phyloP scores from a whole-genome alignment of 2,797 vertebrate genomes.

The Poecilia velifera region DNA sequence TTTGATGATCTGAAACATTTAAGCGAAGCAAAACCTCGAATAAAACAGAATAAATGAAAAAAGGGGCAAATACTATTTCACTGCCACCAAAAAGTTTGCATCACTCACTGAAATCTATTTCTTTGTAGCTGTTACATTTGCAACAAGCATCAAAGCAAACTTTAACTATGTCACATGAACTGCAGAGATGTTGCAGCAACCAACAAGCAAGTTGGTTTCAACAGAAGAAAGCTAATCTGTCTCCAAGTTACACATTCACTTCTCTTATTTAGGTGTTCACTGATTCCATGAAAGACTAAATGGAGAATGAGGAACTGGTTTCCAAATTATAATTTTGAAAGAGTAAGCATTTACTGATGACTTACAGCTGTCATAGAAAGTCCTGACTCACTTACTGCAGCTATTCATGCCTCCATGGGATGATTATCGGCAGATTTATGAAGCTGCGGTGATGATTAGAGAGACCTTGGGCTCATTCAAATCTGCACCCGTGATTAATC shows the following conservation, averaged over 20 bases:
- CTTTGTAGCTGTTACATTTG: not conserved
- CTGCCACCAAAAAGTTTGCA: not conserved
- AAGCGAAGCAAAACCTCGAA: not conserved
- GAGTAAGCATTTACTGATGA: conserved; percentile 12
- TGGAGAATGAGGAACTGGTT: not conserved
- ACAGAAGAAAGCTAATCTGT: not conserved
- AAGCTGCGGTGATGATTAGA: conserved; percentile 26
- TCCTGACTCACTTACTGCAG: conserved; percentile 1
- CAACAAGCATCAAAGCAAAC: not conserved
- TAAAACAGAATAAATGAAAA: not conserved
- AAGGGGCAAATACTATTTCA: not conserved
- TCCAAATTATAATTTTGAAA: not conserved
- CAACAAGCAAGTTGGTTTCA: not conserved
- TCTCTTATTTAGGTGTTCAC: conserved; percentile 4
- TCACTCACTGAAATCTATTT: not conserved
- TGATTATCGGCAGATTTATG: conserved; percentile 31
- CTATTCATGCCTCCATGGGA: not conserved
- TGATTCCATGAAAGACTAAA: not conserved
- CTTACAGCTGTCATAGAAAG: conserved; percentile 23
- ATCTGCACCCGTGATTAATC: conserved; percentile 18
- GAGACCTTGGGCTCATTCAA: conserved; percentile 12
- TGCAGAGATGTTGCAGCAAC: not conserved
- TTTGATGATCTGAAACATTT: not conserved
- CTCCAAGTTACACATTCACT: not conserved
- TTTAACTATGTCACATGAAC: not conserved